These are phyloP conservation scores for Brachynemurus nebulosus DNA, from an alignment of 2,888 invertebrate species.

Conservation along the genomic window DNA sequence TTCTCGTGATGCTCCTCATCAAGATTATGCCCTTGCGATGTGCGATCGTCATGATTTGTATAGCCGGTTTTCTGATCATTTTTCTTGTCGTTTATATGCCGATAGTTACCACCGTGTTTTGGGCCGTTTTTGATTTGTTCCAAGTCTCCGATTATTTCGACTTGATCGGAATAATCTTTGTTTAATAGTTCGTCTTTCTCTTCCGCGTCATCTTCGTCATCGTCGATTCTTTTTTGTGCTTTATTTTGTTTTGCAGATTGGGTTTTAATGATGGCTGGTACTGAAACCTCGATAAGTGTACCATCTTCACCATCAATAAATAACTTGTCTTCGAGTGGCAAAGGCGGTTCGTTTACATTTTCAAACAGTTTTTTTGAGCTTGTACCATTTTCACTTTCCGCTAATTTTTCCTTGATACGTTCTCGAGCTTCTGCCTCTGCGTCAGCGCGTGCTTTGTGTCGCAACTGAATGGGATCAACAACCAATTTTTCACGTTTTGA, in stretches of 20 bases:
- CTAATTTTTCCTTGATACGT: constrained; percentile 1
- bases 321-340: neutral
- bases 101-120: constrained; percentile 19
- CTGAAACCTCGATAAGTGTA: neutral
- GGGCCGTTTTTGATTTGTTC: constrained; percentile 11
- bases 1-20: constrained; percentile 4
- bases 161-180: constrained; percentile 6
- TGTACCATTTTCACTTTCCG: neutral
- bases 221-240: neutral
- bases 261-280: neutral
- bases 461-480: neutral
- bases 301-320: neutral
- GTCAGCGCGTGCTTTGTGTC: neutral
- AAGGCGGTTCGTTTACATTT: neutral
- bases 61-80: constrained; percentile 5
- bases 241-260: neutral
- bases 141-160: constrained; percentile 9
- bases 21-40: neutral
- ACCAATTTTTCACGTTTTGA: neutral
- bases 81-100: constrained; percentile 7
- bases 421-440: neutral
- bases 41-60: neutral
- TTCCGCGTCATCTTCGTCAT: neutral
- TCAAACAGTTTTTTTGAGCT: neutral
- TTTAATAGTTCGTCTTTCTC: constrained; percentile 1